Conservation (phyloP, 30 jellyfish, hydroid and myxozoan species). For the Cassiopea xamachana region DNA sequence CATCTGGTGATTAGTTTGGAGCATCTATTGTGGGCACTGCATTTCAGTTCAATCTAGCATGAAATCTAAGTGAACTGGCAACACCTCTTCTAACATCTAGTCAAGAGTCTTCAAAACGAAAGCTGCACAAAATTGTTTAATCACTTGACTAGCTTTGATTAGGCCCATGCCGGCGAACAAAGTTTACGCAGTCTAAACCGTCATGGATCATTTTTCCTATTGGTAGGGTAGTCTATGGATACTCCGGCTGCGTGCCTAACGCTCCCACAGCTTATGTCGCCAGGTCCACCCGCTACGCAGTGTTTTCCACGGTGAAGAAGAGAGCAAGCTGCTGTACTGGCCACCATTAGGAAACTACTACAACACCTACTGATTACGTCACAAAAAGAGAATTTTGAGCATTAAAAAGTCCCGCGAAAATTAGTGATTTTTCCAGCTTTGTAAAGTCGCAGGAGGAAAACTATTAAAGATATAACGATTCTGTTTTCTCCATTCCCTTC, state of each 20-base stretch:
- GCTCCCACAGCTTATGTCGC: too few species aligned
- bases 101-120: too few species aligned
- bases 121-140: too few species aligned
- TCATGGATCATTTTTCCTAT: too few species aligned
- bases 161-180: too few species aligned
- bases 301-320: slow-evolving; percentile 15
- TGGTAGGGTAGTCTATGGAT: slow-evolving; percentile 17
- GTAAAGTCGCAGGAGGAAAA: not conserved
- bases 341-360: slow-evolving; percentile 8
- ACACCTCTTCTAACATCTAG: too few species aligned
- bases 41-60: slow-evolving; percentile 20
- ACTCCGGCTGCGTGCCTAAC: slow-evolving; percentile 8
- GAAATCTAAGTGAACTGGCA: too few species aligned
- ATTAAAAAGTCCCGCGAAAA: not conserved
- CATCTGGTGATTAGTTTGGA: slow-evolving; percentile 30
- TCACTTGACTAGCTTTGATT: too few species aligned
- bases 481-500: not conserved
- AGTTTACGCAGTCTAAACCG: too few species aligned
- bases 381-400: not conserved
- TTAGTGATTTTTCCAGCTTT: not conserved
- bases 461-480: too few species aligned
- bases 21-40: slow-evolving; percentile 62
- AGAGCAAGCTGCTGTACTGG: not conserved
- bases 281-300: slow-evolving; percentile 44
- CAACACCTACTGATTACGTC: slow-evolving; percentile 32